These are phyloP conservation scores for Bufotes viridis DNA, from an alignment of 2,797 vertebrate species.

Conservation along the genomic window DNA sequence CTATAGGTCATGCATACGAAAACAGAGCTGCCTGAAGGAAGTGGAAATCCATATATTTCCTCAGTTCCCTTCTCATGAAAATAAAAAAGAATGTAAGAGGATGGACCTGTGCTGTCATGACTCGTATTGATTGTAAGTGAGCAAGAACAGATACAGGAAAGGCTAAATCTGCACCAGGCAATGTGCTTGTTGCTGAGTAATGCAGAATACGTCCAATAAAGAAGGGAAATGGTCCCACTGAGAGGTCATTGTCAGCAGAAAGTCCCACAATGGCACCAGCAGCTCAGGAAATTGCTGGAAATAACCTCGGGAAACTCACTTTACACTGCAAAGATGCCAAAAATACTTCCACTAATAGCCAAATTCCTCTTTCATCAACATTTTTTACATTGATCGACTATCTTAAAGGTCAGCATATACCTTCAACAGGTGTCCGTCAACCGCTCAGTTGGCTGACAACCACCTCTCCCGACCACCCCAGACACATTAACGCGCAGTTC, in stretches of 20 bases:
- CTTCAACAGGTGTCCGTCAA: too few relatives aligned
- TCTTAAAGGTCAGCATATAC: too few relatives aligned
- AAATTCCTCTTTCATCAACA: too few relatives aligned
- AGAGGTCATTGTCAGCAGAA: not conserved
- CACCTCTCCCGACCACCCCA: too few relatives aligned
- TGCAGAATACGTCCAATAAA: slow-evolving; percentile 31
- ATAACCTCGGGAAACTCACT: not conserved
- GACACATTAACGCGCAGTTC: too few relatives aligned
- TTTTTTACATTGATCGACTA: too few relatives aligned
- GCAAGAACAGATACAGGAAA: slow-evolving; percentile 13
- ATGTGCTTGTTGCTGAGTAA: slow-evolving; percentile 40
- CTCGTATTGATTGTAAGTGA: slow-evolving; percentile 35
- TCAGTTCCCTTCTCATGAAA: not conserved
- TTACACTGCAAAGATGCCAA: not conserved
- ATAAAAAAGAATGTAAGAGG: not conserved
- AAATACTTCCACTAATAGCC: not conserved
- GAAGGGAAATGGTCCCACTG: slow-evolving; percentile 34
- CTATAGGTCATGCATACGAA: slow-evolving; percentile 21
- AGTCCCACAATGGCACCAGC: not conserved
- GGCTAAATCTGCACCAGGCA: slow-evolving; percentile 2
- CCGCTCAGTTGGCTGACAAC: too few relatives aligned
- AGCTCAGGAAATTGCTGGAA: not conserved
- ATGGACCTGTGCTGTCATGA: not conserved
- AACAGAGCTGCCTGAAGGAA: not conserved
- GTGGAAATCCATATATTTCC: slow-evolving; percentile 31